A percentile compares a stretch with the other conserved stretches of the same genome.
Conservation (phyloP, 2,113 vertebrate species). For the Odocoileus hemionus region DNA sequence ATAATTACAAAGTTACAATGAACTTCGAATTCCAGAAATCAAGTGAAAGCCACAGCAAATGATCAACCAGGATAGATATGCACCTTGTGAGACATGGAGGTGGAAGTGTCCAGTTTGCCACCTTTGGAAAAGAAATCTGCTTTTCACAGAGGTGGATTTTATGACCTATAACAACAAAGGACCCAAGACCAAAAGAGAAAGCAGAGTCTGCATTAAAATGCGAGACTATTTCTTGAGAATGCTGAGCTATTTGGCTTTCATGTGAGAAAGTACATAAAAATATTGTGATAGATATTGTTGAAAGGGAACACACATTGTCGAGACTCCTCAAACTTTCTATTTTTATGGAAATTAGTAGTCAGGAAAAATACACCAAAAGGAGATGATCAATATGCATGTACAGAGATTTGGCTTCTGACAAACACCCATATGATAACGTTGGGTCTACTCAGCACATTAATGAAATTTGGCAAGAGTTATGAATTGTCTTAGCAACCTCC, state of each 20-base stretch:
- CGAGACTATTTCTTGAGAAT: not conserved
- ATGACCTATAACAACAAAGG: not conserved
- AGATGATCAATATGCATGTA: conserved; percentile 66
- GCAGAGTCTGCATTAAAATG: not conserved
- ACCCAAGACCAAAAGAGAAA: not conserved
- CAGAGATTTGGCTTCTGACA: conserved; percentile 62
- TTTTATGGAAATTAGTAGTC: conserved; percentile 54
- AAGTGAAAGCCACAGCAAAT: not conserved
- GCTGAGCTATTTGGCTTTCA: not conserved
- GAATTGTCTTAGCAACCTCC: conserved; percentile 70
- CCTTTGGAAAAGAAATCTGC: not conserved
- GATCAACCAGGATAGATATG: not conserved
- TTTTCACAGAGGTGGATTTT: not conserved
- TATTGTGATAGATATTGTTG: not conserved
- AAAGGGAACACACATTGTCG: not conserved
- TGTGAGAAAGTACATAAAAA: conserved; percentile 35
- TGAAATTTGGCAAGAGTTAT: conserved; percentile 64
- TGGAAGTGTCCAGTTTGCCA: not conserved
- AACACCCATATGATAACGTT: conserved; percentile 63
- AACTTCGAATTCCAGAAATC: conserved; percentile 11
- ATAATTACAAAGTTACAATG: not conserved
- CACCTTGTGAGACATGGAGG: not conserved
- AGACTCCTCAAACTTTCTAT: conserved; percentile 23
- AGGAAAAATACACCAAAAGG: conserved; percentile 29
- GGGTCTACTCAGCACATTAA: conserved; percentile 69